Percentiles rank a stretch among this genome's conserved stretches.
phyloP scores from a whole-genome alignment of 2,888 invertebrate genomes.

The Eupithecia vulgata region DNA sequence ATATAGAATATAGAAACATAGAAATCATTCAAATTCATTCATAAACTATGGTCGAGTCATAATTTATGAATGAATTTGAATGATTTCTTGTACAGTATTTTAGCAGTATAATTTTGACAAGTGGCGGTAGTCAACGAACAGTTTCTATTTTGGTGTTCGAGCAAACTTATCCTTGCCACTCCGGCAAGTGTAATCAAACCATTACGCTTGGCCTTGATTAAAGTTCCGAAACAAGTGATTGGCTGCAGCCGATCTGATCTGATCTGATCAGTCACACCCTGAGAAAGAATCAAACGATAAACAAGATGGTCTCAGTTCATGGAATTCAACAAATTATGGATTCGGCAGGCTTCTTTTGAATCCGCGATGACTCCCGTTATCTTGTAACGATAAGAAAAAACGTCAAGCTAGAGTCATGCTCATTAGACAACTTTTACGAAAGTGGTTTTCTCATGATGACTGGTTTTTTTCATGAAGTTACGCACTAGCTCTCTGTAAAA shows the following conservation, averaged over 20 bases:
- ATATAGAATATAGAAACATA: too few relatives aligned
- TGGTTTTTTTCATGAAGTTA: too few relatives aligned
- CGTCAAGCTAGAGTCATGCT: background rate
- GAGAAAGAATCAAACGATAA: slow-evolving; percentile 14
- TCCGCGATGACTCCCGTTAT: background rate
- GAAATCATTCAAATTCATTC: too few relatives aligned
- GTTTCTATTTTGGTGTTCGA: background rate
- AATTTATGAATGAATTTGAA: background rate
- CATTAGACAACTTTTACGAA: background rate
- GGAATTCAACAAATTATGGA: slow-evolving; percentile 20
- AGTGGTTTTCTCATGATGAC: background rate
- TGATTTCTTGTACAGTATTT: background rate
- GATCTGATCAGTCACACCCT: slow-evolving; percentile 19
- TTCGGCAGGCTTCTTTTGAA: slow-evolving; percentile 27
- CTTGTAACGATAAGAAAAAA: background rate
- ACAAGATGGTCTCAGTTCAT: slow-evolving; percentile 2
- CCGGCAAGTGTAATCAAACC: background rate
- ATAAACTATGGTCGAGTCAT: too few relatives aligned
- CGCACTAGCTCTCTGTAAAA: too few relatives aligned
- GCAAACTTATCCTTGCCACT: background rate
- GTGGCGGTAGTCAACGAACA: background rate
- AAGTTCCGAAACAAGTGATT: background rate
- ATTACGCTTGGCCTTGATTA: background rate
- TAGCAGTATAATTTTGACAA: background rate
- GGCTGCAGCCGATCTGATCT: background rate